Base-by-base conservation (phyloP, 2,797 vertebrate species). In the Yasuhikotakia modesta region DNA sequence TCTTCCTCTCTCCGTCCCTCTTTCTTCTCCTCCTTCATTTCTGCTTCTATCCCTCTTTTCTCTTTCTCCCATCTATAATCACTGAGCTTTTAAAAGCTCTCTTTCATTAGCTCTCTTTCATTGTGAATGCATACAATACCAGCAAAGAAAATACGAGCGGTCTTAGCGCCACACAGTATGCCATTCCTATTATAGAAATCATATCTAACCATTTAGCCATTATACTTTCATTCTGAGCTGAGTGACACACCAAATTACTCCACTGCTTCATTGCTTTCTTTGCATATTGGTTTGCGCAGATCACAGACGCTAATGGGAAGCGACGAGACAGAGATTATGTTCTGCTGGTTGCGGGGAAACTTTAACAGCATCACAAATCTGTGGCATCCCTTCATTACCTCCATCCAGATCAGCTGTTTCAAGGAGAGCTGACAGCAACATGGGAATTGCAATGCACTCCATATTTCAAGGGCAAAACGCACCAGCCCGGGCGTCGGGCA, bases 321-420 rank as follows among this genome's bases (percentile, higher is more conserved):
- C 85, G 89, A 93, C 88, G 86, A 89, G 87, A 89, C 88, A 86
- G 89, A 91, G 92, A 93, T 93, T 91, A 92, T 90, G 89, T 93
- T 91, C 86, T 71, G 79, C 89, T 87, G 87, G 90, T 91, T 87
- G 88, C 87, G 87, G 89, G 87, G 88, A 89, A 91, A 90, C 53
- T 80, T 88, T 88, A 89, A 90, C 85, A 82, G 84, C 79, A 83
- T 88, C 87, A 4, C 87, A 89, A 91, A 91, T 83, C 84, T 52
- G 74, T 75, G 76, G 87, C 87, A 86, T 87, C 89, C 82, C 87
- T 86, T 87, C 84, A 83, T 91, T 90, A 91, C 87, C 87, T 89
- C 84, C 82, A 84, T 73, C 71, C 80, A 61, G 86, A 88, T 89
- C 81, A 87, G 83, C 84, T 86, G 88, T 76, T 88, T 87, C 72